Evolutionary conservation across 1,140 invertebrate species (phyloP).

Genomic region (Chlorops oryzae): DNA sequence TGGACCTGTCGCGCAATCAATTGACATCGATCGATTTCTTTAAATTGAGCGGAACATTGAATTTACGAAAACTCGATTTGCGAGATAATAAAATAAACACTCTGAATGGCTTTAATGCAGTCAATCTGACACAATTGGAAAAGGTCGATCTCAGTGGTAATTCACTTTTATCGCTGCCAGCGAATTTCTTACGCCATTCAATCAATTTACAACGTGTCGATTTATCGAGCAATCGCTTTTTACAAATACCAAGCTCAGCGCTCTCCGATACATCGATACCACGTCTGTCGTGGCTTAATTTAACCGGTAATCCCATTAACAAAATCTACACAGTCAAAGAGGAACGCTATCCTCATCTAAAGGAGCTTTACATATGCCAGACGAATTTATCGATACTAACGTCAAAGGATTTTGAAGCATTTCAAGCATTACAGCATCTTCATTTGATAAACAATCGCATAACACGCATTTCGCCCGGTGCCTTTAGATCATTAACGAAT

Average conservation of each 20-base stretch:
- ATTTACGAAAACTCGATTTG: slow-evolving; percentile 65
- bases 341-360: slow-evolving; percentile 56
- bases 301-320: slow-evolving; percentile 74
- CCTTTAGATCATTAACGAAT: slow-evolving; percentile 69
- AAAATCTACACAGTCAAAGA: slow-evolving; percentile 52
- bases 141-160: slow-evolving; percentile 71
- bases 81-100: slow-evolving; percentile 69
- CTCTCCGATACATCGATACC: slow-evolving; percentile 69
- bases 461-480: slow-evolving; percentile 73
- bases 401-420: slow-evolving; percentile 82
- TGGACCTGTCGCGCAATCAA: slow-evolving; percentile 67
- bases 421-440: slow-evolving; percentile 69
- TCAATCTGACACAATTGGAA: slow-evolving; percentile 65
- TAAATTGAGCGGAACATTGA: slow-evolving; percentile 64
- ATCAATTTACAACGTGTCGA: slow-evolving; percentile 66
- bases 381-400: slow-evolving; percentile 82
- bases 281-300: slow-evolving; percentile 65
- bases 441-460: slow-evolving; percentile 71
- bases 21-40: slow-evolving; percentile 68
- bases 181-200: slow-evolving; percentile 72
- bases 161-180: slow-evolving; percentile 65
- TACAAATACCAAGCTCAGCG: slow-evolving; percentile 71
- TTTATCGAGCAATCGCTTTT: slow-evolving; percentile 73
- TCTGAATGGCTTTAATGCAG: slow-evolving; percentile 67
- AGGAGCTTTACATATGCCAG: slow-evolving; percentile 72